These are phyloP conservation scores for Andrena praecox DNA, from an alignment of 2,888 invertebrate species.

Conservation along the genomic window DNA sequence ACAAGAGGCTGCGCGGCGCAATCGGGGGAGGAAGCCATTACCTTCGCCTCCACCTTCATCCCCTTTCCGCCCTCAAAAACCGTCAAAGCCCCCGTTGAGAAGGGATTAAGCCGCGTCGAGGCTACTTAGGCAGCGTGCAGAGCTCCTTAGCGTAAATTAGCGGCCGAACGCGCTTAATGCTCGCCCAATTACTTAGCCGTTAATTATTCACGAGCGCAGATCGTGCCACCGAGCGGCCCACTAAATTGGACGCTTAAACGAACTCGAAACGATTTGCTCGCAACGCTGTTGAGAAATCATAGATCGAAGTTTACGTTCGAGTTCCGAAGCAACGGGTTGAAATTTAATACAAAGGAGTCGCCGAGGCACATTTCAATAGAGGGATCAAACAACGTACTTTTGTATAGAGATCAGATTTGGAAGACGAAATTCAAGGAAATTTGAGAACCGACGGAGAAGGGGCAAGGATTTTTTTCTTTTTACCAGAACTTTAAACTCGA, in stretches of 20 bases:
- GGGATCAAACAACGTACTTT: conserved; percentile 27
- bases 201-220: conserved; percentile 52
- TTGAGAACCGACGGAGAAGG: not conserved
- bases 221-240: not conserved
- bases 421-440: not conserved
- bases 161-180: conserved; percentile 58
- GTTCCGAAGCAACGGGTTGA: not conserved
- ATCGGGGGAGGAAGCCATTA: conserved; percentile 70
- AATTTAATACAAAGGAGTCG: not conserved
- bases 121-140: conserved; percentile 55
- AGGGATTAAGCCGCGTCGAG: conserved; percentile 68
- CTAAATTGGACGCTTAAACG: conserved; percentile 40
- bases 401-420: not conserved
- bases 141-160: conserved; percentile 65
- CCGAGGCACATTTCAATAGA: conserved; percentile 7
- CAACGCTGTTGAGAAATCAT: not conserved
- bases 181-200: conserved; percentile 53
- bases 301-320: not conserved
- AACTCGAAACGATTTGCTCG: conserved; percentile 5
- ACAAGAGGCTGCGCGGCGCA: conserved; percentile 55
- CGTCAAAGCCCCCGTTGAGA: conserved; percentile 59
- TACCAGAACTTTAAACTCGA: conserved; percentile 3
- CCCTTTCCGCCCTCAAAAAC: conserved; percentile 46
- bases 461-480: not conserved
- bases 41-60: conserved; percentile 56